Percentiles rank a stretch among this genome's conserved stretches.
phyloP scores from a whole-genome alignment of 2,797 vertebrate species.

The Lagorchestes hirsutus region DNA sequence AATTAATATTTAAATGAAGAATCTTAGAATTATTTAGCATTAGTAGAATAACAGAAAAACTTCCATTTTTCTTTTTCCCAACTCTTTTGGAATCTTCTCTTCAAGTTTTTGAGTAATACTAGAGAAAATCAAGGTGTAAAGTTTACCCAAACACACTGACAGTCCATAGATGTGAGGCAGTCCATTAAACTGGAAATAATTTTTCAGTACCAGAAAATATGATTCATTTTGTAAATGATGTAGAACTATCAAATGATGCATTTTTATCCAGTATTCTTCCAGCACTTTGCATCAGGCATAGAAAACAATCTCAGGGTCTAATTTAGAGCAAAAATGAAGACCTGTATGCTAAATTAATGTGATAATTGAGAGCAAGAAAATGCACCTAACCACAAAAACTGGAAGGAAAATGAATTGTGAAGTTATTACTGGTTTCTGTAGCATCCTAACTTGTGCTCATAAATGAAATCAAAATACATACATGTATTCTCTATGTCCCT shows the following conservation, averaged over 20 bases:
- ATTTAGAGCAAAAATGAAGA: conserved; percentile 61
- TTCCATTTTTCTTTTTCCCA: neutral
- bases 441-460: conserved; percentile 25
- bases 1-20: conserved; percentile 46
- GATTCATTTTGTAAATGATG: conserved; percentile 66
- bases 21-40: neutral
- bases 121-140: conserved; percentile 48
- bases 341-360: conserved; percentile 22
- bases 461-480: conserved; percentile 36
- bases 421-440: conserved; percentile 20
- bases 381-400: conserved; percentile 3
- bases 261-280: conserved; percentile 39
- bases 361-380: conserved; percentile 29
- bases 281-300: conserved; percentile 62
- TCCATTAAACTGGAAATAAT: conserved; percentile 21
- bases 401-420: conserved; percentile 59
- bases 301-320: conserved; percentile 48
- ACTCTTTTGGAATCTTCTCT: neutral
- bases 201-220: conserved; percentile 36
- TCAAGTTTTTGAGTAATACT: neutral
- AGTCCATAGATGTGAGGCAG: neutral
- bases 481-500: neutral
- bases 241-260: conserved; percentile 32
- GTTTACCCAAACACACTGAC: conserved; percentile 32
- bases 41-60: neutral